A percentile compares a stretch with the other conserved stretches of the same genome.
These are phyloP conservation scores for Hemicrepidius hirtus DNA, from an alignment of 2,888 invertebrate genomes.

Conservation along the genomic window DNA sequence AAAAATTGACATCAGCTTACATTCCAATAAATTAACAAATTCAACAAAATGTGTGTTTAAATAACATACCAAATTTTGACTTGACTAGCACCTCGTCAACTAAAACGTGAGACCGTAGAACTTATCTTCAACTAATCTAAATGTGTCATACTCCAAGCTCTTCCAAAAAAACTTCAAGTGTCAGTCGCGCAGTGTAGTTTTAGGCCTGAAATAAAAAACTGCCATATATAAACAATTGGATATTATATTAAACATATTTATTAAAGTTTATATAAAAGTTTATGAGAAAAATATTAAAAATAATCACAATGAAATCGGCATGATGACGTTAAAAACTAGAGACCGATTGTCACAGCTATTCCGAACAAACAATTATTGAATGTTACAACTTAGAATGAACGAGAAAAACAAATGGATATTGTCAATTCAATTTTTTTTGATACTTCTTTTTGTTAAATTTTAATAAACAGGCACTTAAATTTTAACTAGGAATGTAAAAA, in stretches of 20 bases:
- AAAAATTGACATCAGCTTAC: constrained; percentile 46
- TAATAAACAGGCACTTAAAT: constrained; percentile 64
- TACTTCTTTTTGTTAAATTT: constrained; percentile 53
- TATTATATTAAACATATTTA: constrained; percentile 66
- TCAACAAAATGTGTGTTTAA: constrained; percentile 13
- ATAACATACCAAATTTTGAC: constrained; percentile 50
- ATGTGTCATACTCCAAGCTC: constrained; percentile 71
- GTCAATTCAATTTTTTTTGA: constrained; percentile 57
- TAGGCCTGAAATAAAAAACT: constrained; percentile 71
- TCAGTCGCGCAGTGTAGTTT: constrained; percentile 72
- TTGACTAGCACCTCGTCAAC: constrained; percentile 52
- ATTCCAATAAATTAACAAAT: constrained; percentile 18
- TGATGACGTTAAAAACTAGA: constrained; percentile 58
- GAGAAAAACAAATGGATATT: constrained; percentile 60
- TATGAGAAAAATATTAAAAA: constrained; percentile 64
- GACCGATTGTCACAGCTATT: constrained; percentile 63
- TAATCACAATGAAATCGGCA: constrained; percentile 64
- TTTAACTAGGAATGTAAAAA: constrained; percentile 54
- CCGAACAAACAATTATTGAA: constrained; percentile 42
- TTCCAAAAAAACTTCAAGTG: constrained; percentile 73
- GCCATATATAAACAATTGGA: constrained; percentile 69
- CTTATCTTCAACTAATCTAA: constrained; percentile 72
- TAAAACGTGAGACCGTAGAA: constrained; percentile 72
- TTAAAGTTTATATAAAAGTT: constrained; percentile 66
- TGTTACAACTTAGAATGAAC: constrained; percentile 56